Base-by-base conservation (phyloP, 2,797 vertebrate species). In the Bothrops alternatus region DNA sequence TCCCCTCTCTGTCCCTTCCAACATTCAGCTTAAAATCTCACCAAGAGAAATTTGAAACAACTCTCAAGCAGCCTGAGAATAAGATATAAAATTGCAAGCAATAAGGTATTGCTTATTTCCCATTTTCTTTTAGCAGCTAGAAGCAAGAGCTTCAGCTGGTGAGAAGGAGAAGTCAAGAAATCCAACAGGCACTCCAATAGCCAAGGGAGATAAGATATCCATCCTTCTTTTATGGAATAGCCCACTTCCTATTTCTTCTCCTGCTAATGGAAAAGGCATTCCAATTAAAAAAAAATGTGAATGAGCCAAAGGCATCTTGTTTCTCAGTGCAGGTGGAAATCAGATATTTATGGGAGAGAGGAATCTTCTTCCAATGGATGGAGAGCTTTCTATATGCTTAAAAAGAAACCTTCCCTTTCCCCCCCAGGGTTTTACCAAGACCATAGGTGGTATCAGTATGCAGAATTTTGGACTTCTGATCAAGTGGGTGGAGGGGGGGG, bases 391-490 rank as follows among this genome's bases (percentile, higher is more conserved):
- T 61, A 3, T 20, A 37, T 69, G 13, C 26, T 6, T 91, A 53
- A 61, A 87, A 92, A 93, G 63, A 47, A 90, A 91, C 12, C 87
- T 93, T 58, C 86, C 0, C 28, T 86, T 90, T 88, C 53, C 87
- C 4, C 6, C 73, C 85, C 88, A 47, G 56, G 63, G 87, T 88
- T 90, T 57, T 55, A 92, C 56, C 23, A 56, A 91, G 86, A 90
- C 94, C 86, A 91, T 91, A 87, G 82, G 65, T 89, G 82, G 91
- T 82, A 93, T 90, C 57, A 91, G 94, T 92, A 93, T 94, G 93
- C 92, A 95, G 91, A 96, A 95, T 94, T 92, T 65, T 93, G 93
- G 89, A 92, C 92, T 95, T 95, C 91, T 95, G 93, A 95, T 93
- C 85, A 93, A 90, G 90, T 73, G n/a, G 16, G n/a, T 73, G 37